These are phyloP conservation scores for Saccopteryx leptura DNA, from an alignment of 2,113 vertebrate species.

Conservation along the genomic window DNA sequence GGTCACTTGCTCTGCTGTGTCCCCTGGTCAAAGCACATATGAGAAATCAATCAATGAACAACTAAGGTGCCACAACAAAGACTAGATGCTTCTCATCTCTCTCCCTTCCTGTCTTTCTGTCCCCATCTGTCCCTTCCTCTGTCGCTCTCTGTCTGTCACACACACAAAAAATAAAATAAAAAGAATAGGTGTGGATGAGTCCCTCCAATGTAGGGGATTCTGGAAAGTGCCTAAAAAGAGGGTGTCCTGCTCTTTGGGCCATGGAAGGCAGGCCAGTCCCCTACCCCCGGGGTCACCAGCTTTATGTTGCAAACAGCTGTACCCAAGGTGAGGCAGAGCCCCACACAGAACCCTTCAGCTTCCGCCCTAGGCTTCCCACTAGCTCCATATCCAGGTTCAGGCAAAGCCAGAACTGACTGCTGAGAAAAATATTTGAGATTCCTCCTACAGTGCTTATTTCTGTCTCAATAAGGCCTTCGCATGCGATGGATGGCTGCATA, in stretches of 20 bases:
- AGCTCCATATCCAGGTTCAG: conserved; percentile 64
- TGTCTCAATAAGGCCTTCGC: conserved; percentile 90
- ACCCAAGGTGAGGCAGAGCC: background rate
- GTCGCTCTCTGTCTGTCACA: too few relatives aligned
- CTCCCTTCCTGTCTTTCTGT: too few relatives aligned
- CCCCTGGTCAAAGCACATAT: too few relatives aligned
- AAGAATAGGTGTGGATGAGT: background rate
- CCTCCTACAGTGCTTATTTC: conserved; percentile 87
- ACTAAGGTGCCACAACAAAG: too few relatives aligned
- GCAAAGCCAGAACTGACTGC: conserved; percentile 85
- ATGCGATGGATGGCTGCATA: conserved; percentile 89
- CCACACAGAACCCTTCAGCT: background rate
- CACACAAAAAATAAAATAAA: too few relatives aligned
- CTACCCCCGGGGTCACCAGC: background rate
- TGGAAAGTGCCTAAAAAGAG: background rate
- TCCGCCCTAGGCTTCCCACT: conserved; percentile 50
- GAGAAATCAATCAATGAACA: too few relatives aligned
- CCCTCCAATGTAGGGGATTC: background rate
- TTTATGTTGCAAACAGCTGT: background rate
- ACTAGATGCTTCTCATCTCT: too few relatives aligned
- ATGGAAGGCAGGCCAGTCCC: background rate
- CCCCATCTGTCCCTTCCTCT: too few relatives aligned
- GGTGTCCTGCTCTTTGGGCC: background rate
- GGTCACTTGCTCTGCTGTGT: too few relatives aligned
- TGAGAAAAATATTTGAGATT: conserved; percentile 89